Conservation (phyloP, 1,140 invertebrate genomes). For the Chlorops oryzae region DNA sequence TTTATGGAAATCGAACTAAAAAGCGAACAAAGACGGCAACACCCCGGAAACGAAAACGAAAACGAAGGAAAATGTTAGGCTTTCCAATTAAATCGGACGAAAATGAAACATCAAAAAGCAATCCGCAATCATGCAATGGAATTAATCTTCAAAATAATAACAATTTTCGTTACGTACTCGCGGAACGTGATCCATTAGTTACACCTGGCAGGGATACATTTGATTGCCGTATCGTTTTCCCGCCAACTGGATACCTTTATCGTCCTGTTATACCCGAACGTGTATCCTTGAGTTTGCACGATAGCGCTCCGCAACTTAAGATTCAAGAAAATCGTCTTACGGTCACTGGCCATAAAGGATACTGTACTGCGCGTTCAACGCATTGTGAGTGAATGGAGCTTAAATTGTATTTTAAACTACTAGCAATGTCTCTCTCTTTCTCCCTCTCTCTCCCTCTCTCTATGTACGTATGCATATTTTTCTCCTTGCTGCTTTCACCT, state of each 20-base stretch:
- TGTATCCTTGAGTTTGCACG: constrained; percentile 90
- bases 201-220: constrained; percentile 94
- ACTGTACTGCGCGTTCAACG: constrained; percentile 92
- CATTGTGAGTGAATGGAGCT: no score
- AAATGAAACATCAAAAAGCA: no score
- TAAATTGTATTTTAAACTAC: no score
- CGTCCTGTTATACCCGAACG: constrained; percentile 76
- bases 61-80: no score
- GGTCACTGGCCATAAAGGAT: constrained; percentile 95
- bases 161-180: constrained; percentile 90
- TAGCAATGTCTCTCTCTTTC: no score
- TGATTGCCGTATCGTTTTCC: constrained; percentile 94
- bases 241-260: constrained; percentile 97
- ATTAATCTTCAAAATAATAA: no score
- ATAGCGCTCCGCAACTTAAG: constrained; percentile 89
- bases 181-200: constrained; percentile 95
- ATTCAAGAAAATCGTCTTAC: constrained; percentile 87
- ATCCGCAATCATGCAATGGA: no score
- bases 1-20: no score
- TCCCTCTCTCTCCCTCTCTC: no score
- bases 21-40: no score
- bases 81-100: no score
- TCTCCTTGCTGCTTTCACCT: background rate
- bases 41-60: no score
- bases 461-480: background rate